Evolutionary conservation across 1,140 invertebrate species (phyloP), one percentile per base, ranked within the genome.

Genomic region (Drosophila athabasca): DNA sequence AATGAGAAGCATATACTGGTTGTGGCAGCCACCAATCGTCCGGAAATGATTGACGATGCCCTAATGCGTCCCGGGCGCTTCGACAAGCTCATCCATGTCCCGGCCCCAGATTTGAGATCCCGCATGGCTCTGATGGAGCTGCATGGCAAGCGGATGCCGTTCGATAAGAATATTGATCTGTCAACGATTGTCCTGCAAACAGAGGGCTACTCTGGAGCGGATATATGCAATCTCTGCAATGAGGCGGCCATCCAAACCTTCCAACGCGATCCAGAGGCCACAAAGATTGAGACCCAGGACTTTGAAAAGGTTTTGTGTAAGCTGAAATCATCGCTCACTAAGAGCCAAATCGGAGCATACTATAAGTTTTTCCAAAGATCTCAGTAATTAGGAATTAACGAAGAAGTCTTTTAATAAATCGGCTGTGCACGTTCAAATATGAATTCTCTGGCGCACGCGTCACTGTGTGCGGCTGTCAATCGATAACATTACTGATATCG

Each of bases 41-140:
- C 96, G 0, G 95, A 97, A 76, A 94, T 95, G 85, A 94, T 97
- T 71, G 96, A 97, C 77, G 92, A 94, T 76, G 96, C 96, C 0
- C 90, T 97, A 8, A 84, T 97, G 24, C 91, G 96, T 54, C 96
- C 96, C 1, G 96, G 96, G 0, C 92, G 96, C 51, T 93, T 97
- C 67, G 96, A 97, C 79, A 93, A 94, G 64, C 91, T 96, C 13
- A 94, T 97, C 51, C 95, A 96, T 90, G 95, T 97, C 0, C 95
- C 95, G 1, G 93, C 96, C 2, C 96, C 96, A 5, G 94, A 96
- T 81, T 73, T 92, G 55, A 80, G 93, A 44, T 94, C 93, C 0
- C 92, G 95, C 62, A 76, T 93, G 19, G 92, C 94, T 9, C 94
- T 97, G 59, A 92, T 97, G 1, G 80, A 93, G 61, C 92, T 95